phyloP scores from a whole-genome alignment of 30 jellyfish, hydroid and myxozoan species.

The Morbakka virulenta region DNA sequence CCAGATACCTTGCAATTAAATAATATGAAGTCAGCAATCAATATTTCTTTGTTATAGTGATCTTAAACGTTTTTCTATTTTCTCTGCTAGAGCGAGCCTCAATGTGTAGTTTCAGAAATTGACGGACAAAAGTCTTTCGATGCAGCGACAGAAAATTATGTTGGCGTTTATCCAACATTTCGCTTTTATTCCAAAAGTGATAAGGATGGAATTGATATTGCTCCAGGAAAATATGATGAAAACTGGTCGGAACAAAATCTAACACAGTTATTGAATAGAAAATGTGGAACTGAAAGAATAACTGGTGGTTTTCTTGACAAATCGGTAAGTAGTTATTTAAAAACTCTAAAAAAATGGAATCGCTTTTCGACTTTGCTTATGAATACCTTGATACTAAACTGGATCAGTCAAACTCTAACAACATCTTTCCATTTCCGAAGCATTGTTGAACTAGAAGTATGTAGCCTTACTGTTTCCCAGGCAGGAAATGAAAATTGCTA shows the following conservation, averaged over 20 bases:
- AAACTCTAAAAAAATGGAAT: no score
- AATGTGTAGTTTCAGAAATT: constrained; percentile 71
- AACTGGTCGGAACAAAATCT: constrained; percentile 89
- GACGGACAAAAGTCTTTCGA: constrained; percentile 80
- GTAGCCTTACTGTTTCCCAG: no score
- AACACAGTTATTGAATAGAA: constrained; percentile 68
- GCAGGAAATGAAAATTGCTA: no score
- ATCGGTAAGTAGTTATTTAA: constrained; percentile 83
- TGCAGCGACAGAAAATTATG: constrained; percentile 61
- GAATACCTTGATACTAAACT: no score
- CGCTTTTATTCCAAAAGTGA: constrained; percentile 69
- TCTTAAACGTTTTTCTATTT: background rate
- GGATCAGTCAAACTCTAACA: no score
- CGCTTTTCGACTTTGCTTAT: no score
- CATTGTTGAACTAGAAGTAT: no score
- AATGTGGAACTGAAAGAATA: constrained; percentile 63
- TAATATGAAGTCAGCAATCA: no score
- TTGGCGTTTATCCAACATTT: constrained; percentile 88
- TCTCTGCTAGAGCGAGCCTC: constrained; percentile 65
- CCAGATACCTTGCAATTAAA: no score
- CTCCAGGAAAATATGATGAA: constrained; percentile 97
- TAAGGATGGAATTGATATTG: constrained; percentile 75
- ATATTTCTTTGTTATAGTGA: no score
- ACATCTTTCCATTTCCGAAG: no score
- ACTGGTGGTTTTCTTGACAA: constrained; percentile 71